Percentiles rank a stretch among this genome's conserved stretches.
Evolutionary conservation across 2,888 invertebrate species (phyloP).

Genomic region (Agrochola macilenta): DNA sequence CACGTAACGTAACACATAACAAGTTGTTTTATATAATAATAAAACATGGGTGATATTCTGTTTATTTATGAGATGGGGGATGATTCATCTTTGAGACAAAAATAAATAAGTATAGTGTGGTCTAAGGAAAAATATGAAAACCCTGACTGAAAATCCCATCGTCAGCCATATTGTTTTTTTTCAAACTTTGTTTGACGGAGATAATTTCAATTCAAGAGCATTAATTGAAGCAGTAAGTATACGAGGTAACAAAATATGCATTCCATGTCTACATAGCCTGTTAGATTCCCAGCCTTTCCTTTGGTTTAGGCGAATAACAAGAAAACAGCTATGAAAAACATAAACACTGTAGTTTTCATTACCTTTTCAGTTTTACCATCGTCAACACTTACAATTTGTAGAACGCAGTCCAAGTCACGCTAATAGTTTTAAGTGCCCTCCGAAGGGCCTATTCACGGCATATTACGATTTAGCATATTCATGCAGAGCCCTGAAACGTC

Average conservation of each 20-base stretch:
- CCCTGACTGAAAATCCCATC: background rate
- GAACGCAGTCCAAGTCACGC: conserved; percentile 25
- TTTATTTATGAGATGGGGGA: conserved; percentile 8
- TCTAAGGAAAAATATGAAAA: background rate
- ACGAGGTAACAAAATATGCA: background rate
- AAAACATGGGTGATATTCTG: conserved; percentile 6
- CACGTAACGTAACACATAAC: conserved; percentile 36
- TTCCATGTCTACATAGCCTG: background rate
- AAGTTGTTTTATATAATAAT: conserved; percentile 48
- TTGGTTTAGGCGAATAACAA: background rate
- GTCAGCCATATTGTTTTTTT: background rate
- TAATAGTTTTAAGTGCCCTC: conserved; percentile 48
- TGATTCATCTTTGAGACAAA: conserved; percentile 18
- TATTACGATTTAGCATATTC: conserved; percentile 59
- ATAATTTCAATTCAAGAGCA: background rate
- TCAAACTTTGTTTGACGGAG: background rate
- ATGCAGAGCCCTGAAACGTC: conserved; percentile 51
- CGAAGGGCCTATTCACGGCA: conserved; percentile 48
- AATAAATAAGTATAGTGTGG: background rate
- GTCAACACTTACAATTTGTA: conserved; percentile 14
- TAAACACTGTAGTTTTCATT: conserved; percentile 13
- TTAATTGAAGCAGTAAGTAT: background rate
- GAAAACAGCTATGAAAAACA: background rate
- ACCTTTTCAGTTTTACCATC: conserved; percentile 2
- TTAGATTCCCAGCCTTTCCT: background rate